Conservation (phyloP, 2,888 invertebrate genomes). For the Monoplex corrugatus region DNA sequence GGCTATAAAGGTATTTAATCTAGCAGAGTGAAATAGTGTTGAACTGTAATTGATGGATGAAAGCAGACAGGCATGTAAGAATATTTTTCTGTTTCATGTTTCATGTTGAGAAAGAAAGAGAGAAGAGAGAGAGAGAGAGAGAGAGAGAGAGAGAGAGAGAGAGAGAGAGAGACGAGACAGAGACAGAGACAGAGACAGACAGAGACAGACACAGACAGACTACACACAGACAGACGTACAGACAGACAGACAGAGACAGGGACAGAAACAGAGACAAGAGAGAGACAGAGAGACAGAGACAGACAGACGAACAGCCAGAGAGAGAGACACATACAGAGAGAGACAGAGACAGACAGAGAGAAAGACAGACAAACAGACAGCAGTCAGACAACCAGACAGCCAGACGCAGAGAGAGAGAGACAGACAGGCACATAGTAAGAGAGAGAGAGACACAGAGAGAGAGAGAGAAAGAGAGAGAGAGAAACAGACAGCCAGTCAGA, state of each 20-base stretch:
- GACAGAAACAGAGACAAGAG: slow-evolving; percentile 16
- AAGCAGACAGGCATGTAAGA: too few relatives aligned
- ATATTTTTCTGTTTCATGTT: too few relatives aligned
- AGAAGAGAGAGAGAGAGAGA: background rate
- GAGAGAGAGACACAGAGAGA: background rate
- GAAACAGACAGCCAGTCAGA: too few relatives aligned
- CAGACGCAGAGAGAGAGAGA: background rate
- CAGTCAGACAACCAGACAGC: background rate
- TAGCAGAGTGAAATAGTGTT: too few relatives aligned
- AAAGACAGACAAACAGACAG: background rate
- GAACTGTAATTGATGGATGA: too few relatives aligned
- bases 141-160: background rate
- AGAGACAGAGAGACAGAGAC: background rate
- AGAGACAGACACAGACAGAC: background rate
- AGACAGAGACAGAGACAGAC: background rate
- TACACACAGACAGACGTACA: background rate
- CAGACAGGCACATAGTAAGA: background rate
- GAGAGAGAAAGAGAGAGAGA: background rate
- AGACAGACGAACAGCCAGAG: background rate
- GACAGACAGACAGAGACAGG: background rate
- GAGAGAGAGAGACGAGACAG: background rate
- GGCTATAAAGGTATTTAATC: too few relatives aligned
- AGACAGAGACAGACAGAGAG: background rate
- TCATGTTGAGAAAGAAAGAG: background rate
- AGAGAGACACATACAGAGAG: background rate